Evolutionary conservation across 2,113 vertebrate species (phyloP).

Genomic region (Vireo altiloquus): DNA sequence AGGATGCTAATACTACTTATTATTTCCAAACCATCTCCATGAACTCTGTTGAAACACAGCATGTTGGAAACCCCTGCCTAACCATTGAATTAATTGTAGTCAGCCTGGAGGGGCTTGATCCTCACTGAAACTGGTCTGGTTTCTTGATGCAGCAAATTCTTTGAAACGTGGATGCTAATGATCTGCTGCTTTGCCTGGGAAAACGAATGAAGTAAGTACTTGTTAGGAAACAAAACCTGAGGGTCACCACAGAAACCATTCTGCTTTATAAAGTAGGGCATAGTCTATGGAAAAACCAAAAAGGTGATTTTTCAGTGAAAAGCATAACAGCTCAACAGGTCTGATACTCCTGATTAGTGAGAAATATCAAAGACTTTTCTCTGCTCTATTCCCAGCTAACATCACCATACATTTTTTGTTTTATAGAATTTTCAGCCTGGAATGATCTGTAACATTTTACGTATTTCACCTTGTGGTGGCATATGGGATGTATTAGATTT

Average conservation of each 20-base stretch:
- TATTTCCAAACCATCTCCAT: neutral
- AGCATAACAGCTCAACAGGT: neutral
- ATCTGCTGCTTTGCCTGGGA: neutral
- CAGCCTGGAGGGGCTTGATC: neutral
- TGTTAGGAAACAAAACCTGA: neutral
- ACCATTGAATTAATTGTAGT: neutral
- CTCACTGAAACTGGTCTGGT: neutral
- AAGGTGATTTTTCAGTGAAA: neutral
- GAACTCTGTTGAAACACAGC: neutral
- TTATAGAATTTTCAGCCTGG: neutral
- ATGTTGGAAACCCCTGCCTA: neutral
- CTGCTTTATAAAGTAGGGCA: neutral
- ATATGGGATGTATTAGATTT: too few species aligned
- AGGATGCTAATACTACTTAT: neutral
- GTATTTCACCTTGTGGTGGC: neutral
- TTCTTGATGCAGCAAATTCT: neutral
- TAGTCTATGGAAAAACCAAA: neutral
- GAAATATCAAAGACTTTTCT: neutral
- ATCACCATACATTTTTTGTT: neutral
- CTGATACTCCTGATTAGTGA: neutral
- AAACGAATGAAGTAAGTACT: neutral
- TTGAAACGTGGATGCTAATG: neutral
- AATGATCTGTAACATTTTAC: neutral
- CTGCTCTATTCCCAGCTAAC: neutral
- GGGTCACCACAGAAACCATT: neutral